Conservation (phyloP, 2,888 invertebrate genomes). For the Gibbula magus region DNA sequence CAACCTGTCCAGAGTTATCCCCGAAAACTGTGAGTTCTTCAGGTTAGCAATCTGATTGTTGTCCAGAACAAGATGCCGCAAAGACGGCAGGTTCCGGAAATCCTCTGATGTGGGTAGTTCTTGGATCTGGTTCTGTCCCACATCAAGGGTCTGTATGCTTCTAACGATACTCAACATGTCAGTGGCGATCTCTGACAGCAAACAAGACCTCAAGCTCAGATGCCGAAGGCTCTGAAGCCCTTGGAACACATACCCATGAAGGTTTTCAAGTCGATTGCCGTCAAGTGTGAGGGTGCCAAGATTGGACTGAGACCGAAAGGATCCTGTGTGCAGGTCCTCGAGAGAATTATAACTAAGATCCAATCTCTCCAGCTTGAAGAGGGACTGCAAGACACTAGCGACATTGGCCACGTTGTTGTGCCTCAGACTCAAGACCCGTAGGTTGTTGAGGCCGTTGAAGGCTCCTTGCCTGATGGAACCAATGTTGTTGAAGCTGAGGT, state of each 20-base stretch:
- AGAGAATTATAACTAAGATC: constrained; percentile 55
- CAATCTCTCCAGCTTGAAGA: constrained; percentile 46
- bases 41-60: constrained; percentile 53
- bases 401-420: constrained; percentile 50
- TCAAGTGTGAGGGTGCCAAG: constrained; percentile 51
- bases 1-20: constrained; percentile 50
- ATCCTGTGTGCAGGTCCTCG: constrained; percentile 43
- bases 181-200: constrained; percentile 47
- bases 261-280: constrained; percentile 52
- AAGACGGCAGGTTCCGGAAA: constrained; percentile 44
- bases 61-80: constrained; percentile 51
- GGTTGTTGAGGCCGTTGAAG: constrained; percentile 45
- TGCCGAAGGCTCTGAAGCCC: constrained; percentile 49
- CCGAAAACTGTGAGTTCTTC: constrained; percentile 51
- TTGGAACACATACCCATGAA: constrained; percentile 50
- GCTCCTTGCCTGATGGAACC: constrained; percentile 45
- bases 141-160: constrained; percentile 49
- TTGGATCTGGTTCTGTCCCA: constrained; percentile 58
- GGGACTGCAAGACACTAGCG: constrained; percentile 43
- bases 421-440: constrained; percentile 55
- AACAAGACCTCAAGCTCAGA: constrained; percentile 52
- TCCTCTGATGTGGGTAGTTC: constrained; percentile 45
- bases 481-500: constrained; percentile 54
- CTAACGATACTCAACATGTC: constrained; percentile 52
- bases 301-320: constrained; percentile 47